Evolutionary conservation across 1,140 invertebrate genomes (phyloP).

Genomic region (Trichonephila clavipes): DNA sequence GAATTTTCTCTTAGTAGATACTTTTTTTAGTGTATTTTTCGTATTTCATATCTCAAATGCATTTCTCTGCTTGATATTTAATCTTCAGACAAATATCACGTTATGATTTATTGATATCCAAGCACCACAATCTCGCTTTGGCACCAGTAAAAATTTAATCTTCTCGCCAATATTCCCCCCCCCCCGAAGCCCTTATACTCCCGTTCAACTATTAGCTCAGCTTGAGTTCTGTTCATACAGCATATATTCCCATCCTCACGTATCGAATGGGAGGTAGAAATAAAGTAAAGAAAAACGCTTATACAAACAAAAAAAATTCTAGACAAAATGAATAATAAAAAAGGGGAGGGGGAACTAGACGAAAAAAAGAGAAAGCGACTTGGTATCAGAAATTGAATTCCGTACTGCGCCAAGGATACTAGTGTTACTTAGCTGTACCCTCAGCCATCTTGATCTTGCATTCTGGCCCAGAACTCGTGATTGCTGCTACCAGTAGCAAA

Average conservation of each 20-base stretch:
- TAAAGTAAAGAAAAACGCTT: background rate
- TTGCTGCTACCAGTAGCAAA: conserved; percentile 37
- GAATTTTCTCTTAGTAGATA: too few species aligned
- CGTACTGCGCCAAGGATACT: conserved; percentile 1
- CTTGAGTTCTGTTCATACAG: background rate
- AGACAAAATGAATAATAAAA: conserved; percentile 50
- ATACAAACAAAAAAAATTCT: conserved; percentile 11
- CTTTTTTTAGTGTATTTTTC: too few species aligned
- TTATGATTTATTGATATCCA: background rate
- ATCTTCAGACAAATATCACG: too few species aligned
- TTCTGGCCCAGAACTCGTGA: conserved; percentile 35
- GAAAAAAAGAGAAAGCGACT: background rate
- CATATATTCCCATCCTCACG: background rate
- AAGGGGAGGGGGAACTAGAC: background rate
- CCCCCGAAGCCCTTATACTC: background rate
- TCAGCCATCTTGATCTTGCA: conserved; percentile 38
- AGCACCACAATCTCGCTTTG: background rate
- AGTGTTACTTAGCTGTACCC: conserved; percentile 27
- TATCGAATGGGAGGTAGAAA: background rate
- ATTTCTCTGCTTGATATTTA: too few species aligned
- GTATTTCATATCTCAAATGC: too few species aligned
- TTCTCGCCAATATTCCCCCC: background rate
- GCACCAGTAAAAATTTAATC: background rate
- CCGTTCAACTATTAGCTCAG: background rate
- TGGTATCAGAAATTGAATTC: conserved; percentile 55